Percentiles rank a stretch among this genome's conserved stretches.
phyloP scores from a whole-genome alignment of 2,113 vertebrate genomes.

The Melanerpes formicivorus region DNA sequence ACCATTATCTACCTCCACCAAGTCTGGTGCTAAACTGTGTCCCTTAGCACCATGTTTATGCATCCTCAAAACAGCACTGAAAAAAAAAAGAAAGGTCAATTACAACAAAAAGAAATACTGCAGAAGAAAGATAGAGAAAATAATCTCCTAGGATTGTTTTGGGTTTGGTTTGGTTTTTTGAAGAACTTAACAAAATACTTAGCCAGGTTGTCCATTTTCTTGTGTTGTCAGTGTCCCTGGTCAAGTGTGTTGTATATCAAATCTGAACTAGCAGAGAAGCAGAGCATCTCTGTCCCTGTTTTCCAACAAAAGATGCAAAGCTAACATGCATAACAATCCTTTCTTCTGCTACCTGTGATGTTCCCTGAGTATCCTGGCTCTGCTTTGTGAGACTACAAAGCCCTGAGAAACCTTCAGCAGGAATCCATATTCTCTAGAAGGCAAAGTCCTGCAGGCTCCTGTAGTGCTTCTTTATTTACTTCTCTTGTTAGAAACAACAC shows the following conservation, averaged over 20 bases:
- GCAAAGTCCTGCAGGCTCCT: background rate
- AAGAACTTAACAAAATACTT: background rate
- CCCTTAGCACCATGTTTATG: too few relatives aligned
- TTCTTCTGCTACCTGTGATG: background rate
- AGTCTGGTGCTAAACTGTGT: too few relatives aligned
- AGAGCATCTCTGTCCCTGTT: background rate
- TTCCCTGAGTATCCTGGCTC: background rate
- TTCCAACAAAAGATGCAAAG: background rate
- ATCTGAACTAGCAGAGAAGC: background rate
- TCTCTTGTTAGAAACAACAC: background rate
- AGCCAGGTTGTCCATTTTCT: background rate
- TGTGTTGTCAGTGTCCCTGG: background rate
- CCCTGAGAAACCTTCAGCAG: background rate
- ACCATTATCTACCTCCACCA: too few relatives aligned
- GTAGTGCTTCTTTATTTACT: background rate
- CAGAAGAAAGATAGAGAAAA: background rate
- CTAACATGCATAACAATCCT: background rate
- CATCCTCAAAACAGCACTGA: background rate
- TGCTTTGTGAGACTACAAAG: background rate
- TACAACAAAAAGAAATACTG: background rate
- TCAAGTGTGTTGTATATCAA: background rate
- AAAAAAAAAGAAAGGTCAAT: background rate
- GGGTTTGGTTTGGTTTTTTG: background rate
- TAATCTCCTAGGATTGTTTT: background rate
- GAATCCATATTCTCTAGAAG: background rate